Evolutionary conservation across 2,888 invertebrate genomes (phyloP).

Genomic region (Aethes cnicana): DNA sequence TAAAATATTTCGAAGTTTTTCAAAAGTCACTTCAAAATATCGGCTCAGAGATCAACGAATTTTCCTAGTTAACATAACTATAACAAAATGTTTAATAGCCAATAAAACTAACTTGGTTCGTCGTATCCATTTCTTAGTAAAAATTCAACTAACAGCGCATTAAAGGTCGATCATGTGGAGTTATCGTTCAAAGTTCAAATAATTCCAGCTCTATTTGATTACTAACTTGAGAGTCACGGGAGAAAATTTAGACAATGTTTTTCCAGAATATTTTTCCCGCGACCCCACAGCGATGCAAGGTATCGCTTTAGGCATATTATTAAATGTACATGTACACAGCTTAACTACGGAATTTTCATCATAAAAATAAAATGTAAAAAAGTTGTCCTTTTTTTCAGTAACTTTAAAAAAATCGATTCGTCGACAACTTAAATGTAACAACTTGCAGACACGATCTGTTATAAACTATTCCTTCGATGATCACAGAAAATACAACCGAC

Average conservation of each 20-base stretch:
- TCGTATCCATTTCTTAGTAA: constrained; percentile 64
- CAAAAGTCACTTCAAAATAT: constrained; percentile 14
- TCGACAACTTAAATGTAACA: constrained; percentile 73
- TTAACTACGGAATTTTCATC: constrained; percentile 75
- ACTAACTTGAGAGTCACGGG: constrained; percentile 56
- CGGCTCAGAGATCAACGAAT: constrained; percentile 47
- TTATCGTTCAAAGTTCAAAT: constrained; percentile 48
- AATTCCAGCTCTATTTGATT: constrained; percentile 78
- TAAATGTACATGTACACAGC: constrained; percentile 71
- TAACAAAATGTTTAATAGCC: constrained; percentile 61
- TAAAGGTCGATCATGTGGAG: constrained; percentile 41
- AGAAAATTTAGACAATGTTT: constrained; percentile 27
- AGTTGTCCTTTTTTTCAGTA: constrained; percentile 55
- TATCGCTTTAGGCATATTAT: constrained; percentile 65
- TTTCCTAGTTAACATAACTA: constrained; percentile 63
- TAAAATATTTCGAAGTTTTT: no score
- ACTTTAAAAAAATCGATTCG: constrained; percentile 61
- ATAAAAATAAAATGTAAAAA: constrained; percentile 76
- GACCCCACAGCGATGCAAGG: constrained; percentile 37
- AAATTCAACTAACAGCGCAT: constrained; percentile 68
- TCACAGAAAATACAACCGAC: constrained; percentile 62
- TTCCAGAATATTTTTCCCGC: constrained; percentile 33
- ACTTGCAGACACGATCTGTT: constrained; percentile 68
- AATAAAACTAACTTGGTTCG: constrained; percentile 63
- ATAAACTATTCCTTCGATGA: constrained; percentile 78